Conservation (phyloP, 2,113 vertebrate species). For the Syngnathoides biaculeatus region DNA sequence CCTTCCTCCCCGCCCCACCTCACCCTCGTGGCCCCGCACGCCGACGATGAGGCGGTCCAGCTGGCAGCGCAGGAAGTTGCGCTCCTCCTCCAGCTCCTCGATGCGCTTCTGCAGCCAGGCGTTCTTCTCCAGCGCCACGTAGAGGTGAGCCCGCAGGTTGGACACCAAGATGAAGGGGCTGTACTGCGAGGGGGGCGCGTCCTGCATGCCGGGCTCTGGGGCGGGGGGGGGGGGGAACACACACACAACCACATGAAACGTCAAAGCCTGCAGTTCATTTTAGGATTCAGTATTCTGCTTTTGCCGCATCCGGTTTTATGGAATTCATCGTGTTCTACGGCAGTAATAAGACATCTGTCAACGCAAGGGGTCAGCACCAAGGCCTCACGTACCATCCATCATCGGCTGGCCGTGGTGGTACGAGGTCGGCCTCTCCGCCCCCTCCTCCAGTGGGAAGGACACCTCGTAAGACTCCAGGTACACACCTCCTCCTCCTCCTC, state of each 20-base stretch:
- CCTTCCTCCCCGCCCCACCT: background rate
- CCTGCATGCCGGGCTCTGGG: slow-evolving; percentile 52
- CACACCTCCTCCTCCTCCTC: slow-evolving; percentile 34
- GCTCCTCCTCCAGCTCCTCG: slow-evolving; percentile 85
- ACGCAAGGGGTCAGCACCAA: background rate
- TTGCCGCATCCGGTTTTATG: no score
- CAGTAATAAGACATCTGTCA: background rate
- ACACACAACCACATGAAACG: no score
- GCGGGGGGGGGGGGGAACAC: no score
- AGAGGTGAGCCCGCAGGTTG: slow-evolving; percentile 80
- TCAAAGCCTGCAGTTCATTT: no score
- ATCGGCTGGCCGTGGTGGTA: slow-evolving; percentile 65
- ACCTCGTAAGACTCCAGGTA: slow-evolving; percentile 77
- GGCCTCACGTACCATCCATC: slow-evolving; percentile 70
- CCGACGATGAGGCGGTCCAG: slow-evolving; percentile 83
- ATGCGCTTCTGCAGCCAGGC: slow-evolving; percentile 86
- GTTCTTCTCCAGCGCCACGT: slow-evolving; percentile 85
- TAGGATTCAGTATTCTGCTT: no score
- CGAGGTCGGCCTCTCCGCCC: slow-evolving; percentile 53
- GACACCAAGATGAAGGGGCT: slow-evolving; percentile 77
- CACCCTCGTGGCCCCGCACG: slow-evolving; percentile 70
- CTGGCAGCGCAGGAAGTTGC: slow-evolving; percentile 85
- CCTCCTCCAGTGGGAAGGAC: slow-evolving; percentile 76
- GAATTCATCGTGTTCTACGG: background rate
- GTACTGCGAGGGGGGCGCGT: slow-evolving; percentile 58